Base-by-base conservation (phyloP, 2,113 vertebrate genomes). In the Verasper variegatus region DNA sequence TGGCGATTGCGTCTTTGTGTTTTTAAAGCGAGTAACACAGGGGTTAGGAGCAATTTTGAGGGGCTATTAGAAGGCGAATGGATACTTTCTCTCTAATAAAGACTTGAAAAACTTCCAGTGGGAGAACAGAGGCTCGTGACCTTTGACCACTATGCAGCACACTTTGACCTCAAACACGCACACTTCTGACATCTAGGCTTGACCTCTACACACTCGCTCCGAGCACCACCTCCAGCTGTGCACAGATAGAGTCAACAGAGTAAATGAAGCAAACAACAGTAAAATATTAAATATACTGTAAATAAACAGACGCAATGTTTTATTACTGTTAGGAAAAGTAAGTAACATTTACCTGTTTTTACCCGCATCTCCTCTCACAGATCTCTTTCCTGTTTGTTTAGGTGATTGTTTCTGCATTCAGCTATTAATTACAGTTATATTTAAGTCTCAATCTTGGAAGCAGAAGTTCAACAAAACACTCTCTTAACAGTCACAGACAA, bases 141-240 rank as follows among this genome's bases (percentile, higher is more conserved):
- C 51, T 76, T 27, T 68, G 55, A 71, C 58, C 9, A 0, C 59
- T 3, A 17, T 26, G 21, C 18, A 3, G 10, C 12, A 4, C 15
- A 6, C 52, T 78, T 59, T 75, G n/a, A 70, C 58, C 75, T 68
- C 45, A 42, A 62, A 49, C 55, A 51, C 20, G 31, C 60, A 26
- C 42, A 58, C 63, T 72, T 77, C 55, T 15, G 18, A 35, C 64
- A 55, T 40, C n/a, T 20, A 68, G 1, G 61, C 26, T 65, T 73
- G 45, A 69, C 35, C 68, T 65, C 31, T 37, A 5, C 35, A 60
- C 40, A 51, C 49, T 49, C 4, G 26, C 13, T 24, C 47, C 0
- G 3, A 31, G 27, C 52, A 35, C 37, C 65, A 27, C 54, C 23
- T 40, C 55, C 52, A 58, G 42, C 63, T 47, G 31, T 31, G 31